Conservation (phyloP, 2,797 vertebrate genomes). For the Catostomus latipinnis region DNA sequence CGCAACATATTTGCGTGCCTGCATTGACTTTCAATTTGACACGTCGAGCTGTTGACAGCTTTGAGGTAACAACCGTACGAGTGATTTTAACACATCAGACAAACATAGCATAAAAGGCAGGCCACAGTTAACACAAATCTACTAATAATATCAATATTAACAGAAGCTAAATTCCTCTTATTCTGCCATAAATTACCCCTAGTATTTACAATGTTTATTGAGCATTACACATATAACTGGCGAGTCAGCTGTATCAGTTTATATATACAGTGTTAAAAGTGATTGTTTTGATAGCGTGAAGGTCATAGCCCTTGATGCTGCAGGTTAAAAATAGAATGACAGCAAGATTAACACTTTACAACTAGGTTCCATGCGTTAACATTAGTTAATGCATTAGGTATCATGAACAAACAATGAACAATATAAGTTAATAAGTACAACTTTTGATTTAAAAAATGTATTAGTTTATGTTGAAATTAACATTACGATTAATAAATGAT, state of each 20-base stretch:
- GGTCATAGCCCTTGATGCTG: conserved; percentile 63
- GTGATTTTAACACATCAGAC: conserved; percentile 44
- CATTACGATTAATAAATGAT: too few relatives aligned
- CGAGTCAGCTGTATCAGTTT: conserved; percentile 15
- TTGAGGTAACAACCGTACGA: conserved; percentile 49
- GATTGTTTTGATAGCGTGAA: conserved; percentile 55
- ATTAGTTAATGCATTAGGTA: too few relatives aligned
- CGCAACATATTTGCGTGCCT: conserved; percentile 24
- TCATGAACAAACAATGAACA: too few relatives aligned
- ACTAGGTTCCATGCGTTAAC: too few relatives aligned
- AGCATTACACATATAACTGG: conserved; percentile 28
- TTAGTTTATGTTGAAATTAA: too few relatives aligned
- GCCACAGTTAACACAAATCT: conserved; percentile 25
- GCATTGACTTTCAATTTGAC: conserved; percentile 22
- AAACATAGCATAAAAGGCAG: conserved; percentile 30
- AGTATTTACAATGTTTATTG: conserved; percentile 21
- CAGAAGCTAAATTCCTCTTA: conserved; percentile 19
- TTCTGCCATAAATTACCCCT: conserved; percentile 23
- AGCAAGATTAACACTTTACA: not conserved
- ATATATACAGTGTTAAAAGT: conserved; percentile 36
- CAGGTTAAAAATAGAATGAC: conserved; percentile 19
- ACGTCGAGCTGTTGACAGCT: conserved; percentile 43
- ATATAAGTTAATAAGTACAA: too few relatives aligned
- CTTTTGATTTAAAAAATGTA: too few relatives aligned
- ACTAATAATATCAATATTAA: conserved; percentile 24